phyloP scores from a whole-genome alignment of 2,797 vertebrate genomes.

The Phoeniculus purpureus region DNA sequence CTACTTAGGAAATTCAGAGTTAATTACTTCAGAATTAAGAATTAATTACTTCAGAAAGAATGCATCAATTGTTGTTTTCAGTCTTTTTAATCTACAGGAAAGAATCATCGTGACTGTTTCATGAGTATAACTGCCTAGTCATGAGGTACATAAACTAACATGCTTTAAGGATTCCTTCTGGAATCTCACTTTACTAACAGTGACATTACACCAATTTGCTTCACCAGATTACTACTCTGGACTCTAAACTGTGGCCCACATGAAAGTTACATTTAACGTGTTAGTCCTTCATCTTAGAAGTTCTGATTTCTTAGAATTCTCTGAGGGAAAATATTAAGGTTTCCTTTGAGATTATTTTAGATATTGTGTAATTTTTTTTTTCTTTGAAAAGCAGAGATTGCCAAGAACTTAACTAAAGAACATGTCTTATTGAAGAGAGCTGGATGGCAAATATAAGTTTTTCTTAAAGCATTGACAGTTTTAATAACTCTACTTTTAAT shows the following conservation, averaged over 20 bases:
- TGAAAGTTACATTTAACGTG: background rate
- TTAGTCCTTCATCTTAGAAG: background rate
- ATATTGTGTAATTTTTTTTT: background rate
- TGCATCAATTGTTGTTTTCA: background rate
- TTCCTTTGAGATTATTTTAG: constrained; percentile 41
- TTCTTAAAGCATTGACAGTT: background rate
- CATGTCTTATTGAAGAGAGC: background rate
- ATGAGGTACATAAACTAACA: background rate
- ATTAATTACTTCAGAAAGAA: background rate
- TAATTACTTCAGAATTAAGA: background rate
- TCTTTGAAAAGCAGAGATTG: background rate
- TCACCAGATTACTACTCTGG: background rate
- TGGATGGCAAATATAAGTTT: background rate
- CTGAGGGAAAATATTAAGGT: background rate
- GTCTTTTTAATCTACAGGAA: background rate
- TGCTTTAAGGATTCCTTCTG: background rate
- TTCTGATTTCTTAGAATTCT: constrained; percentile 16
- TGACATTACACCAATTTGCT: background rate
- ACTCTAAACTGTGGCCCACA: background rate
- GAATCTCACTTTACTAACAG: background rate
- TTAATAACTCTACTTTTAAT: background rate
- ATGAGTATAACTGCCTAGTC: background rate
- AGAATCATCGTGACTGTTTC: background rate
- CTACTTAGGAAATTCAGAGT: background rate
- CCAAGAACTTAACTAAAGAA: background rate